Evolutionary conservation across 2,888 invertebrate genomes (phyloP), one percentile per base, ranked within the genome.

Genomic region (Elegia similella): DNA sequence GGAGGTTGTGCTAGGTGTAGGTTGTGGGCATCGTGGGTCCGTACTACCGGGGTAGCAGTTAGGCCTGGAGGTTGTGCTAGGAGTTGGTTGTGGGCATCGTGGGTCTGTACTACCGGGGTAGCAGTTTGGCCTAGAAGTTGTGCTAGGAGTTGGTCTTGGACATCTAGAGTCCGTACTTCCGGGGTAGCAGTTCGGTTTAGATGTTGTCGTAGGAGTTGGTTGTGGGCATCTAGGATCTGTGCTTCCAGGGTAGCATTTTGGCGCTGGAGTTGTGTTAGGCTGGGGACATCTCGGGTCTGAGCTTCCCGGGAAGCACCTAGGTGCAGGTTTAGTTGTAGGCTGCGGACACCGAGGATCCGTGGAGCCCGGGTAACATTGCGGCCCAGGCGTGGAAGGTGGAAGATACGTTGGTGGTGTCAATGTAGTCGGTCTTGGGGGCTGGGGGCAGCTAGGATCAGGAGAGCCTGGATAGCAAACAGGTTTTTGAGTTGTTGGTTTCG

Each of bases 391-490:
- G 1, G 52, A 43, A 0, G 71, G 70, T 7, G 81, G 73, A 32
- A 76, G 64, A 57, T 78, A 73, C 1, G 73, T 78, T 0, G 75
- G 75, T 12, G 77, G 76, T 30, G 69, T 69, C 13, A 70, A 58
- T 8, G 78, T 77, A 1, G 80, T 73, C 0, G 77, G 75, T 16
- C 65, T 65, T 0, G 80, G 57, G 46, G 75, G 74, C 67, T 76
- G 75, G 6, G 82, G 84, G 52, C 87, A 86, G 1, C 72, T 68
- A 0, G 82, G 82, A 70, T 88, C 74, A 1, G 73, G 68, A 1
- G 82, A 78, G 0, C 85, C 86, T 1, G 82, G 76, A 57, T 66
- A 77, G 23, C 72, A 75, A 15, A 52, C 62, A 46, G 63, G 67
- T 8, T 68, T 63, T 42, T 72, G 69, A 1, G 70, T 66, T 12